Conservation (phyloP, 2,113 vertebrate genomes). For the Choloepus hoffmanni region DNA sequence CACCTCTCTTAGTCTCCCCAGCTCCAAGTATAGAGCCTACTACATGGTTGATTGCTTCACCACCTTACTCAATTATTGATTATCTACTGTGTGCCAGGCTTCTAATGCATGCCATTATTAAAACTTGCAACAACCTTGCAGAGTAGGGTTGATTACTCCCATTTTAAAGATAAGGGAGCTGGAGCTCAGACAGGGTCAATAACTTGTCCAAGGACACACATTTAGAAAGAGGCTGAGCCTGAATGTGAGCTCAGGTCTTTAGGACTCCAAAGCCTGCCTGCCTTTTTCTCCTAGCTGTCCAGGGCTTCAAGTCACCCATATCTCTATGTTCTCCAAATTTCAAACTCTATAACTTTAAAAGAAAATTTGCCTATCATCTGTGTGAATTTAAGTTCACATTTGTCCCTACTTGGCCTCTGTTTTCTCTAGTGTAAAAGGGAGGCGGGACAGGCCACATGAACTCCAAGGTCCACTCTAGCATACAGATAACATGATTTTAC, state of each 20-base stretch:
- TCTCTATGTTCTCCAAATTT: background rate
- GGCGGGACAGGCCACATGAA: rapidly evolving
- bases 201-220: background rate
- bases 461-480: background rate
- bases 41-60: rapidly evolving
- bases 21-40: background rate
- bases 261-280: background rate
- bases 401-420: background rate
- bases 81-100: background rate
- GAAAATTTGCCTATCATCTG: background rate
- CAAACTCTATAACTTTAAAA: background rate
- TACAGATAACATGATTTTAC: rapidly evolving
- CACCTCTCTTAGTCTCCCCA: background rate
- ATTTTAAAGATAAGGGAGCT: background rate
- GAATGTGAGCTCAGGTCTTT: background rate
- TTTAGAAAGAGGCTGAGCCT: background rate
- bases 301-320: background rate
- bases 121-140: background rate
- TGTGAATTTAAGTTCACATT: background rate
- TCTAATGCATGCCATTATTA: background rate
- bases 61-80: background rate
- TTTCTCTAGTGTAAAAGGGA: background rate
- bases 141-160: background rate
- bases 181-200: background rate
- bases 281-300: background rate